phyloP scores from a whole-genome alignment of 2,113 vertebrate genomes.

The Scomber scombrus region DNA sequence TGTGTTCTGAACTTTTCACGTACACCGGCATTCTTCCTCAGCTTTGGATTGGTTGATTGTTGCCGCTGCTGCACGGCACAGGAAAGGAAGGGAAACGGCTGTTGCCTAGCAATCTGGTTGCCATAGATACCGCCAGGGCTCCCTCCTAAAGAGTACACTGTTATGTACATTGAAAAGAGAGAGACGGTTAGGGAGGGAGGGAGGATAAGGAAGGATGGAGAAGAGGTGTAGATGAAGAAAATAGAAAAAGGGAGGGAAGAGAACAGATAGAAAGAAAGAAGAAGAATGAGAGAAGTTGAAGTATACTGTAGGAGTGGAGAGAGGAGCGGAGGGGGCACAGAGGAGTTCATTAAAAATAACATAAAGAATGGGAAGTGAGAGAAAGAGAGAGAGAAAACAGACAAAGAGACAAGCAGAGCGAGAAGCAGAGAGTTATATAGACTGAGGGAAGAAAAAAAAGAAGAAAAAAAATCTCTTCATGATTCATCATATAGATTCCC shows the following conservation, averaged over 20 bases:
- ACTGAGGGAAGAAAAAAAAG: conserved; percentile 32
- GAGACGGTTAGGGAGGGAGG: conserved; percentile 32
- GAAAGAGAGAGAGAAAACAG: conserved; percentile 63
- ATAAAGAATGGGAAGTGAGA: conserved; percentile 68
- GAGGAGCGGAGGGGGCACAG: conserved; percentile 40
- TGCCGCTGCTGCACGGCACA: conserved; percentile 67
- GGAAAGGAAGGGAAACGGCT: conserved; percentile 81
- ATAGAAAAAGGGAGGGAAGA: conserved; percentile 21
- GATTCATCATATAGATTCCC: conserved; percentile 91
- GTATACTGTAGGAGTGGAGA: conserved; percentile 42
- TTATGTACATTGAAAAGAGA: conserved; percentile 85
- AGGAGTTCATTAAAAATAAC: conserved; percentile 80
- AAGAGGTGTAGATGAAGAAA: conserved; percentile 41
- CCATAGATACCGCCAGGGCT: conserved; percentile 87
- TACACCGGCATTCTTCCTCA: conserved; percentile 51
- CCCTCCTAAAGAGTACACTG: conserved; percentile 85
- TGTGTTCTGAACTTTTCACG: conserved; percentile 72
- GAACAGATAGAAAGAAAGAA: conserved; percentile 25
- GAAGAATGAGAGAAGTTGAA: conserved; percentile 63
- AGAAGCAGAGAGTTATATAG: conserved; percentile 63
- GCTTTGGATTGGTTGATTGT: conserved; percentile 72
- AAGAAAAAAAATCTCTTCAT: conserved; percentile 85
- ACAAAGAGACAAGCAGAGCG: conserved; percentile 63
- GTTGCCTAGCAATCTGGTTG: conserved; percentile 89
- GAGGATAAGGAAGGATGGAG: conserved; percentile 16